Percentiles rank a stretch among this genome's conserved stretches.
These are phyloP conservation scores for Agelaius phoeniceus DNA, from an alignment of 2,113 vertebrate species.

Conservation along the genomic window DNA sequence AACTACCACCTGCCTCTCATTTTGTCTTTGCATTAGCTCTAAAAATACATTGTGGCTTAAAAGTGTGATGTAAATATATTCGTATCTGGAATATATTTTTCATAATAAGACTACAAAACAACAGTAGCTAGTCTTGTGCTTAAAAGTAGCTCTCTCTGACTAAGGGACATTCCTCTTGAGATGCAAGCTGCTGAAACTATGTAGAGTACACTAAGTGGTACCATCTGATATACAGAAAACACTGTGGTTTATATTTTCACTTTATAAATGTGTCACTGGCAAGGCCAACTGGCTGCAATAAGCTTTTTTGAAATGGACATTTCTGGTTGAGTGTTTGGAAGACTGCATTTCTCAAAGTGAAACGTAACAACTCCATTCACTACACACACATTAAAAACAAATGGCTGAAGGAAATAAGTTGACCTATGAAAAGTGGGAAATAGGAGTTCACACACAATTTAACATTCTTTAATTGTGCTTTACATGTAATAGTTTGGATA, in stretches of 20 bases:
- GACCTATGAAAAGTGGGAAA: conserved; percentile 39
- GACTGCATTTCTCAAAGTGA: conserved; percentile 53
- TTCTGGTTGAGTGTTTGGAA: conserved; percentile 61
- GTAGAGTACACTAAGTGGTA: conserved; percentile 62
- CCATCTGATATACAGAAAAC: conserved; percentile 71
- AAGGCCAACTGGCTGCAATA: conserved; percentile 65
- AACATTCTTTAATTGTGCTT: conserved; percentile 51
- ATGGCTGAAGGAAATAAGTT: conserved; percentile 45
- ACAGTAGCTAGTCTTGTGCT: conserved; percentile 57
- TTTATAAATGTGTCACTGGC: conserved; percentile 71
- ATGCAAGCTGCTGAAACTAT: conserved; percentile 39
- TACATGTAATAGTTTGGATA: conserved; percentile 6
- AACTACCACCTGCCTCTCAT: not conserved
- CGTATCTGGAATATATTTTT: not conserved
- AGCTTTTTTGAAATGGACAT: conserved; percentile 62
- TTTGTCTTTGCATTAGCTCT: conserved; percentile 3
- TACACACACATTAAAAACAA: conserved; percentile 55
- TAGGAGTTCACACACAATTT: not conserved
- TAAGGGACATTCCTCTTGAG: conserved; percentile 43
- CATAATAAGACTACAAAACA: conserved; percentile 22
- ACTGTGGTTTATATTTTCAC: conserved; percentile 67
- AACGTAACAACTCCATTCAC: conserved; percentile 54
- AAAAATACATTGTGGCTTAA: not conserved
- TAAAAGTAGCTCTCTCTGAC: conserved; percentile 57
- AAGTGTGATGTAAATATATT: not conserved